phyloP scores from a whole-genome alignment of 2,113 vertebrate species.

The Arvicanthis niloticus region DNA sequence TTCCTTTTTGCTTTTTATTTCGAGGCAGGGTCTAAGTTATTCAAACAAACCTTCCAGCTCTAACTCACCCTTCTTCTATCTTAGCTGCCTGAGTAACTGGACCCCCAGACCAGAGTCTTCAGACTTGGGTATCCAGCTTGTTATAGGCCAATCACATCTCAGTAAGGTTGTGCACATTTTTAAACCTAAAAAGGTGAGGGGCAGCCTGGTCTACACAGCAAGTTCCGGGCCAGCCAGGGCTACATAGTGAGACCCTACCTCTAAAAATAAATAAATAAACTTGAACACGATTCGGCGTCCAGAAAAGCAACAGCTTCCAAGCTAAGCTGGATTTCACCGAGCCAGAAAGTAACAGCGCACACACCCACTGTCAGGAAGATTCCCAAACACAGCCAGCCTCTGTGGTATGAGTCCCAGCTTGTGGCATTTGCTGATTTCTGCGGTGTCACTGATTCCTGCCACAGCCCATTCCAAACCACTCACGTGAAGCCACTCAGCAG shows the following conservation, averaged over 20 bases:
- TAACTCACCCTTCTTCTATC: too few species aligned
- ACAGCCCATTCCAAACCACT: neutral
- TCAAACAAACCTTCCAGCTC: neutral
- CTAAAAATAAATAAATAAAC: neutral
- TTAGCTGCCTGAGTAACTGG: too few species aligned
- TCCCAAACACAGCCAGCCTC: neutral
- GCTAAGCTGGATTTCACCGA: neutral
- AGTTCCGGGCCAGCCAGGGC: neutral
- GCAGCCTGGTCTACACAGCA: neutral
- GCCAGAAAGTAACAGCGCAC: neutral
- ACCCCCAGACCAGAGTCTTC: neutral
- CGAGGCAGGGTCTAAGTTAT: neutral
- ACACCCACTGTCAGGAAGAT: rapidly evolving
- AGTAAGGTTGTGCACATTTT: neutral
- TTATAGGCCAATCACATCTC: neutral
- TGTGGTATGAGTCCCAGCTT: neutral
- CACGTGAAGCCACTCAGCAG: neutral
- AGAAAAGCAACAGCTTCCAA: neutral
- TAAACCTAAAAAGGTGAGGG: neutral
- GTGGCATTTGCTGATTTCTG: neutral
- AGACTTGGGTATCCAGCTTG: neutral
- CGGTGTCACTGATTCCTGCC: neutral
- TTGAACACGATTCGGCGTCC: neutral
- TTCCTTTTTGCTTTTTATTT: neutral
- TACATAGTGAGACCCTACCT: neutral